Evolutionary conservation across 2,113 vertebrate species (phyloP).

Genomic region (Limnothrissa miodon): DNA sequence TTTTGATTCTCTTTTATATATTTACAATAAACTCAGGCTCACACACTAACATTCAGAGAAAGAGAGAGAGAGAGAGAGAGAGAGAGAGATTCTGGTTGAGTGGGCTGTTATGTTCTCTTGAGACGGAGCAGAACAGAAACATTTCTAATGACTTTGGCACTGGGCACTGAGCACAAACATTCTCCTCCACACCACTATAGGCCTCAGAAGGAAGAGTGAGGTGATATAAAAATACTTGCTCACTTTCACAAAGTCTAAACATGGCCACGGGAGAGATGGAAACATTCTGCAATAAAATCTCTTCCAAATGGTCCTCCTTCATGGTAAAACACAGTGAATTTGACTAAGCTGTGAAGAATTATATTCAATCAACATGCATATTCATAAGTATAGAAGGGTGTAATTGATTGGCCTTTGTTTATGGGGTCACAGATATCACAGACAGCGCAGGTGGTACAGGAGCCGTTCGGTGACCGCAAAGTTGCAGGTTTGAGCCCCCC

Average conservation of each 20-base stretch:
- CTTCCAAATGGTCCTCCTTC: too few relatives aligned
- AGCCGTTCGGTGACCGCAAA: too few relatives aligned
- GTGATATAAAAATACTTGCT: background rate
- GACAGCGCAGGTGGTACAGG: too few relatives aligned
- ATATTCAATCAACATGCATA: background rate
- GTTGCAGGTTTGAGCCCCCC: too few relatives aligned
- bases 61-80: background rate
- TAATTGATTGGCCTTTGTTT: background rate
- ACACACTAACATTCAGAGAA: too few relatives aligned
- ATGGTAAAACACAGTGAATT: background rate
- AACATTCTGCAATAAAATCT: background rate
- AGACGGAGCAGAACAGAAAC: background rate
- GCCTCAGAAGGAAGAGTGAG: background rate
- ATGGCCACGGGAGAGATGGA: background rate
- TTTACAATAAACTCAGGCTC: too few relatives aligned
- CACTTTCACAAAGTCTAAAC: background rate
- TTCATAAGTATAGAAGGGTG: background rate
- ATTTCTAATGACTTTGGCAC: background rate
- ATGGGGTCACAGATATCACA: background rate
- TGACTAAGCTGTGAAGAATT: background rate
- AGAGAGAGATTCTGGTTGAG: background rate
- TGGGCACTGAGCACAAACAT: background rate
- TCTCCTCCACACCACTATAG: background rate
- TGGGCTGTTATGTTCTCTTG: background rate
- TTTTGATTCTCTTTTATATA: background rate